Evolutionary conservation across 1,140 invertebrate species (phyloP), one percentile per base, ranked within the genome.

Genomic region (Neodiprion pinetum): DNA sequence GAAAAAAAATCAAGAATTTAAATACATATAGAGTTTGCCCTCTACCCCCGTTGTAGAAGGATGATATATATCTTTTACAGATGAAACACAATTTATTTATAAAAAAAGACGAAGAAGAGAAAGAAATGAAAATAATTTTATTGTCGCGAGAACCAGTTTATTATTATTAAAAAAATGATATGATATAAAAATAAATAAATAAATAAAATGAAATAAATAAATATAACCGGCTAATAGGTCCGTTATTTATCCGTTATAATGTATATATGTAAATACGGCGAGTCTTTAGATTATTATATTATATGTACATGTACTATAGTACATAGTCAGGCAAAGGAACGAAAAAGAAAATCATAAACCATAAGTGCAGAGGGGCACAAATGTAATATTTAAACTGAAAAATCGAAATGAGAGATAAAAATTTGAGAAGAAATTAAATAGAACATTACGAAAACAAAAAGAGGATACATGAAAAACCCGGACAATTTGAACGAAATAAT

Each of bases 261-360:
- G 86, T 88, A 88, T 66, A 88, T 88, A 88, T 88, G 86, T 88
- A 88, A 84, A 88, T 88, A 88, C 73, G 75, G 72, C 85, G 84
- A 88, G 82, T 85, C 81, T 86, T 81, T 87, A 88, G 83, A 86
- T 84, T 82, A 80, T 79, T 82, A 80, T 79, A 79, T 80, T 81
- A 72, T 69, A 73, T 82, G 81, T 75, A 83, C 83, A 76, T 83
- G 84, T 73, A 79, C 78, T 84, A 84, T 81, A 84, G 80, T 82
- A 82, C 83, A 85, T 81, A 87, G 83, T 86, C 84, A 84, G 78
- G 80, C 81, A 83, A 66, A 84, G 79, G 73, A 78, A 69, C 77
- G 80, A 80, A 83, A 66, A 84, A 80, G 74, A 75, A 80, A 78
- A 70, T 75, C 78, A 85, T 76, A 81, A 83, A 83, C 78, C 80